These are phyloP conservation scores for Tragelaphus scriptus DNA, from an alignment of 2,113 vertebrate genomes.

Conservation along the genomic window DNA sequence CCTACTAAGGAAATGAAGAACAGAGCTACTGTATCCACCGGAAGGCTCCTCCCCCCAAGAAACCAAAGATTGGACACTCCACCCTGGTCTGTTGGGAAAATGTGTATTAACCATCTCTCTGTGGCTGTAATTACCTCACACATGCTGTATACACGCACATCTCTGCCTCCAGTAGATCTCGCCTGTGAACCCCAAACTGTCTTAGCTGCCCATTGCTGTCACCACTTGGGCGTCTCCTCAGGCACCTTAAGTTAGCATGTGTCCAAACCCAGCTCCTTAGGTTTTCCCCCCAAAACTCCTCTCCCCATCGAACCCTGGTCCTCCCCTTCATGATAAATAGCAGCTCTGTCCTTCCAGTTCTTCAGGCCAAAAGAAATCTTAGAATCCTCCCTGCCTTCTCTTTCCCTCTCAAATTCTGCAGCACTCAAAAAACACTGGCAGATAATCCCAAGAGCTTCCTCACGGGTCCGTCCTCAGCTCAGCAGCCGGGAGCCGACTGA, in stretches of 20 bases:
- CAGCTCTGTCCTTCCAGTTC: neutral
- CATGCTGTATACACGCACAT: fast-evolving
- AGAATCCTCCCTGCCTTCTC: neutral
- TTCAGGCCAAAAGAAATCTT: neutral
- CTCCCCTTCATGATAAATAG: neutral
- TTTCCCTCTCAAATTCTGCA: neutral
- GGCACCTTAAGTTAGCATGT: neutral
- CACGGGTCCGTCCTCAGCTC: neutral
- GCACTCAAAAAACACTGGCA: neutral
- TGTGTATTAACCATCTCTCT: neutral
- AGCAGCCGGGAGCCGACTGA: fast-evolving
- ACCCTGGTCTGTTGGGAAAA: too few species aligned
- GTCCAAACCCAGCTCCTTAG: neutral
- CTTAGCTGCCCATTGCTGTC: neutral
- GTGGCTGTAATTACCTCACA: fast-evolving
- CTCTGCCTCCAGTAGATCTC: neutral
- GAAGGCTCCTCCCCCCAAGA: neutral
- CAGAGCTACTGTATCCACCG: neutral
- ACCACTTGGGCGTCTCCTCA: neutral
- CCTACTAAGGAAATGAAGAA: neutral
- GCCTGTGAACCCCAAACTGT: neutral
- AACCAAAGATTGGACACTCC: neutral
- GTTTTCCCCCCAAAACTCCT: neutral
- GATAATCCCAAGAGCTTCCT: neutral
- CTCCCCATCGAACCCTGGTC: neutral